Evolutionary conservation across 1,140 invertebrate genomes (phyloP).

Genomic region (Anthonomus grandis): DNA sequence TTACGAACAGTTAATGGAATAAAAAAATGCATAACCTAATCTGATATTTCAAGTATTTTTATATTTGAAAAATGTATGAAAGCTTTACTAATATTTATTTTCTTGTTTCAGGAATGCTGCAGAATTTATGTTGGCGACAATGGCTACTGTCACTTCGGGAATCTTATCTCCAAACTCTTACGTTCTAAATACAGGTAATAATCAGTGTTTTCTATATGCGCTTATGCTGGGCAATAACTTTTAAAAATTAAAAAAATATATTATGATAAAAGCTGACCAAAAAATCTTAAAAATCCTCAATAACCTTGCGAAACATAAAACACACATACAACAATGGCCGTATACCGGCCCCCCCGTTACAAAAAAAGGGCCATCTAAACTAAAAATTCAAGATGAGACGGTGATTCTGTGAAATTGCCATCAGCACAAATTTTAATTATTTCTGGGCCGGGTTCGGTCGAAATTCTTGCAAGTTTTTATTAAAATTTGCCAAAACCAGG

Average conservation of each 20-base stretch:
- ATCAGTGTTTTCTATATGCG: neutral
- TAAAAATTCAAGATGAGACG: constrained; percentile 25
- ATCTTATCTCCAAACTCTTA: constrained; percentile 48
- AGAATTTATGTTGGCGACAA: constrained; percentile 43
- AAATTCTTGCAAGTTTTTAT: constrained; percentile 39
- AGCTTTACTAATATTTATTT: constrained; percentile 9
- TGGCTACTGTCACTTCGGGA: constrained; percentile 47
- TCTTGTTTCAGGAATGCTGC: constrained; percentile 46
- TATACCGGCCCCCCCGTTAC: constrained; percentile 2
- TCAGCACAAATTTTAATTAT: constrained; percentile 35
- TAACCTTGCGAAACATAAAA: constrained; percentile 22
- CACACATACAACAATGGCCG: constrained; percentile 19
- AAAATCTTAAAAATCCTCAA: constrained; percentile 24
- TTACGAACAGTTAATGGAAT: too few species aligned
- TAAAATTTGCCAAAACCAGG: constrained; percentile 38
- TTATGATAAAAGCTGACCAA: neutral
- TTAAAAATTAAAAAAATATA: neutral
- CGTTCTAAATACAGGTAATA: constrained; percentile 45
- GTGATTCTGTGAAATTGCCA: constrained; percentile 26
- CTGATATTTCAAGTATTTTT: neutral
- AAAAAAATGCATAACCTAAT: too few species aligned
- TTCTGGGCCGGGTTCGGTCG: constrained; percentile 23
- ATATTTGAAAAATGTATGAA: too few species aligned
- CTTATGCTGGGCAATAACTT: neutral
- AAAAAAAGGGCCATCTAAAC: constrained; percentile 19